Base-by-base conservation (phyloP, 2,113 vertebrate genomes). In the Ceyx cyanopectus region DNA sequence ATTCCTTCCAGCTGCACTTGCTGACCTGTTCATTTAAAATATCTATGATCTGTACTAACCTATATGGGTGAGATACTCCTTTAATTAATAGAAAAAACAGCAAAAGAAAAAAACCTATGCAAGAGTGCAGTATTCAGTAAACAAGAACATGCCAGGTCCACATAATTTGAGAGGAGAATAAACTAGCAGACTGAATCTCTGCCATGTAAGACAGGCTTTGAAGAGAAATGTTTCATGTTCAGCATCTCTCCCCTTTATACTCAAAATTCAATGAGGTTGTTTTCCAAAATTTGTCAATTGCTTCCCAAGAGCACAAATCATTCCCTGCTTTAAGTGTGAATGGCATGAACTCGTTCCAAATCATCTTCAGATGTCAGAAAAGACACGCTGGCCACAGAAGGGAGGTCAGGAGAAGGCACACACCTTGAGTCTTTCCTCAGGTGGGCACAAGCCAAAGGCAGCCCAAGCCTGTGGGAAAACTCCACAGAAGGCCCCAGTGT, bases 291-390 rank as follows among this genome's bases (percentile, higher is more conserved):
- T 73, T 87, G 85, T 68, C 93, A 87, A 84, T 29, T 93, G 48
- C 30, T 87, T 80, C 46, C 85, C 56, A 89, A 78, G 54, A 34
- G 65, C 43, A 34, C 56, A 76, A 92, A 80, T 85, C 93, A 78
- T 89, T 91, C 94, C 82, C 70, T 1, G 10, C 40, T 96, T 93
- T 84, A 93, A 88, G 78, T 96, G 83, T 90, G 53, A 85, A 93
- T 90, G 94, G 85, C 80, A 89, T 85, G 43, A 88, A 95, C 80
- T 91, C 80, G 89, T 92, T 93, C 93, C 95, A 95, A 93, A 95
- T 72, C 81, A 90, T 95, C 74, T 73, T 87, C 87, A 85, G 83
- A 95, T 81, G 92, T 89, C 89, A 94, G 89, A 73, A 95, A 92
- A 87, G 60, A 96, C 50, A 82, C 91, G 72, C 87, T 57, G 65